Base-by-base conservation (phyloP, 2,113 vertebrate genomes). In the Pluvialis apricaria region DNA sequence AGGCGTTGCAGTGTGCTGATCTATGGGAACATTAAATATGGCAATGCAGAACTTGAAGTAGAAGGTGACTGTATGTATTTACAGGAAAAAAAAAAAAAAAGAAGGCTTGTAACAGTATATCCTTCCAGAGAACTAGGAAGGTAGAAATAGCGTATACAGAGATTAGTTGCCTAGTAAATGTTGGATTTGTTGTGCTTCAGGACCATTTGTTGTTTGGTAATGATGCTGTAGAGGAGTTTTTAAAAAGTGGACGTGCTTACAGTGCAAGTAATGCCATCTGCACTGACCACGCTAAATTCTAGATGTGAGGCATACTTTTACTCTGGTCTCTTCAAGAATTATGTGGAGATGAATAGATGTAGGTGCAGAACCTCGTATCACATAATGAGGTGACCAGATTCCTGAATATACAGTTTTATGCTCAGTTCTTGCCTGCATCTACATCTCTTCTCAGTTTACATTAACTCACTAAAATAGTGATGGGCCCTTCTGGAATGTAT, bases 1-100 rank as follows among this genome's bases (percentile, higher is more conserved):
- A 66, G 36, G 61, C 21, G 66, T 66, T 85, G 60, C 28, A 42
- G 11, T 32, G 9, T 81, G 36, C 38, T 87, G n/a, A 65, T 82
- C 32, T 61, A 0, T 57, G 24, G 51, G 26, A 85, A 38, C 26
- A 26, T 34, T 71, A 64, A 68, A 44, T 57, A 66, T 1, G 3
- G 1, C 17, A 58, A 26, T 17, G 12, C 10, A 44, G 24, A 71
- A 52, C 17, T 38, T 90, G 32, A 69, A 76, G 52, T n/a, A 36
- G 51, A 52, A 57, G 7, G 14, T n/a, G 19, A 72, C 6, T 5
- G 5, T 64, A 11, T 61, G 15, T 45, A 36, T 70, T 87, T 62
- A 68, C 3, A 17, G 10, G 7, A 6, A 15, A 13, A 15, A 7
- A 0, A 0, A 2, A 26, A 12, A 40, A 71, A 44, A 49, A 16